Conservation (phyloP, 1,140 invertebrate species). For the Drosophila littoralis region DNA sequence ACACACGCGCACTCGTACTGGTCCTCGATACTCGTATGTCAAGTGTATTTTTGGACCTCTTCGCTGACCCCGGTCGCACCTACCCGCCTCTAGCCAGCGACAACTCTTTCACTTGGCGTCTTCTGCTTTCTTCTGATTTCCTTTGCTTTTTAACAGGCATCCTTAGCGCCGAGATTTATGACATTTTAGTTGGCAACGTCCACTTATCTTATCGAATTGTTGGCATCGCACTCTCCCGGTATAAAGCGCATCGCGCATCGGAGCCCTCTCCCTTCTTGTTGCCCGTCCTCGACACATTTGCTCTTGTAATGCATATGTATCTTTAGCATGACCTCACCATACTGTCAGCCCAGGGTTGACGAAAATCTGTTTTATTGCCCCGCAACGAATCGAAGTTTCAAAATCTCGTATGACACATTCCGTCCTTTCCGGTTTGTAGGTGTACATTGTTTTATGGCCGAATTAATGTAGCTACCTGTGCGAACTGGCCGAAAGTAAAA, state of each 20-base stretch:
- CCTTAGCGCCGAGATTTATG: constrained; percentile 83
- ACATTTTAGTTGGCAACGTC: constrained; percentile 83
- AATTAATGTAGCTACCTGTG: constrained; percentile 67
- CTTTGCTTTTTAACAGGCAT: constrained; percentile 59
- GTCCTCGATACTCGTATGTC: constrained; percentile 56
- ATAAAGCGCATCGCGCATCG: constrained; percentile 16
- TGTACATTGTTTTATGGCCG: constrained; percentile 37
- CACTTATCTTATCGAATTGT: constrained; percentile 83
- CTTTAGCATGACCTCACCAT: constrained; percentile 63
- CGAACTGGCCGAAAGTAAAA: constrained; percentile 46
- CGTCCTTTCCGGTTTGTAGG: not conserved
- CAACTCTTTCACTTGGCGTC: constrained; percentile 73
- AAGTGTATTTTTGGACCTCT: constrained; percentile 72
- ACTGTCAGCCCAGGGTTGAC: constrained; percentile 35
- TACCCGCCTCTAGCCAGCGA: constrained; percentile 41
- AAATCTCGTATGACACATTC: constrained; percentile 29
- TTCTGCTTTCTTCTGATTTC: constrained; percentile 61
- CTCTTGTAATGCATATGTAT: constrained; percentile 64
- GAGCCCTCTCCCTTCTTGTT: not conserved
- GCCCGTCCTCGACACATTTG: not conserved
- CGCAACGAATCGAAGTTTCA: constrained; percentile 14
- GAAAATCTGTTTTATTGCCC: constrained; percentile 40
- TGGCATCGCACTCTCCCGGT: constrained; percentile 62
- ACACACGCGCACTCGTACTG: constrained; percentile 21
- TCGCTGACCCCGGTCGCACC: constrained; percentile 36